Conservation (phyloP, 2,888 invertebrate species). For the Hemithea aestivaria region DNA sequence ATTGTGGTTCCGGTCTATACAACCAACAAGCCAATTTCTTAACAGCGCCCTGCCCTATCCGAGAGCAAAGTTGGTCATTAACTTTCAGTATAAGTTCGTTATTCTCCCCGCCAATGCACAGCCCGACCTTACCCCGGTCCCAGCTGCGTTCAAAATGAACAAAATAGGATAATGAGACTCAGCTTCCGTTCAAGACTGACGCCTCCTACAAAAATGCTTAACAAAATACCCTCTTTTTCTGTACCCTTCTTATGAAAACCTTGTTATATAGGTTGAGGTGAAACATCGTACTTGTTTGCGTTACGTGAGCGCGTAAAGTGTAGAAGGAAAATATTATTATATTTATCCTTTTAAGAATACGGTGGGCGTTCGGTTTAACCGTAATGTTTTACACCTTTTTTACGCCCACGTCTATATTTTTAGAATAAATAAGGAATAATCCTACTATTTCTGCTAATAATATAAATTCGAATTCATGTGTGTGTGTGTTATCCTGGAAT, state of each 20-base stretch:
- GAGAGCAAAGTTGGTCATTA: conserved; percentile 53
- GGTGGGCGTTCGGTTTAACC: conserved; percentile 3
- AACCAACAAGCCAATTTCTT: conserved; percentile 42
- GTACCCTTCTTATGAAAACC: conserved; percentile 27
- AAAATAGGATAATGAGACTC: conserved; percentile 47
- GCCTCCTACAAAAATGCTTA: conserved; percentile 26
- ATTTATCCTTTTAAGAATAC: conserved; percentile 6
- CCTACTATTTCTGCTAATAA: too few species aligned
- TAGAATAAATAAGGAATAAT: too few species aligned
- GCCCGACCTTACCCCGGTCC: conserved; percentile 24
- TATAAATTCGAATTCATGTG: too few species aligned
- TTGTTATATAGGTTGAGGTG: conserved; percentile 23
- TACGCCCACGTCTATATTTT: too few species aligned
- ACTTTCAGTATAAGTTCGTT: conserved; percentile 57
- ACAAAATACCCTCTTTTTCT: conserved; percentile 23
- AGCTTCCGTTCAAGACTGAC: conserved; percentile 15
- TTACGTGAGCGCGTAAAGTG: conserved; percentile 14
- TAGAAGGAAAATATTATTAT: conserved; percentile 6
- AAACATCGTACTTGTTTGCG: conserved; percentile 19
- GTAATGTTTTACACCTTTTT: too few species aligned
- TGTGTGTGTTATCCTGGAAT: too few species aligned
- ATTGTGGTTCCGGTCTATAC: conserved; percentile 46
- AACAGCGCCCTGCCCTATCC: conserved; percentile 30
- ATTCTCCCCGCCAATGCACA: conserved; percentile 34
- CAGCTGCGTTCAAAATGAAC: conserved; percentile 48